Evolutionary conservation across 2,113 vertebrate genomes (phyloP).

Genomic region (Sebastes schlegelii): DNA sequence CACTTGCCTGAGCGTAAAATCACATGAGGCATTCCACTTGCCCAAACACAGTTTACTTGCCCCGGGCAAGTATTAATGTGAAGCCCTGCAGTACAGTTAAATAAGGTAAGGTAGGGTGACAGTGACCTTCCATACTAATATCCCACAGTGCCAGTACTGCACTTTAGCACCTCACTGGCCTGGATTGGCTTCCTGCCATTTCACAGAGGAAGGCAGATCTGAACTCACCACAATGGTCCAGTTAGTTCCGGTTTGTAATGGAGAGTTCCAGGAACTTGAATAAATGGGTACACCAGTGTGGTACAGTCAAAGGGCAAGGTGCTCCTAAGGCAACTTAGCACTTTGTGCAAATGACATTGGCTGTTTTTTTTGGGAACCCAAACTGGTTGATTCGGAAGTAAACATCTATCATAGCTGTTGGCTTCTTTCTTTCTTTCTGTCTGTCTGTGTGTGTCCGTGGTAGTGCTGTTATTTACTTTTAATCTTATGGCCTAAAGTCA

Average conservation of each 20-base stretch:
- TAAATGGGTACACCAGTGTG: constrained; percentile 2
- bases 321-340: background rate
- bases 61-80: too few relatives aligned
- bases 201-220: constrained; percentile 26
- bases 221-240: constrained; percentile 17
- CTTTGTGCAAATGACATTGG: background rate
- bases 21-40: too few relatives aligned
- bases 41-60: too few relatives aligned
- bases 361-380: background rate
- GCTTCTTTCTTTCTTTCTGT: background rate
- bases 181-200: constrained; percentile 24
- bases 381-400: background rate
- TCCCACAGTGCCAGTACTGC: background rate
- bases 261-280: constrained; percentile 37
- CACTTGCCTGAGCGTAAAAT: too few relatives aligned
- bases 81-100: too few relatives aligned
- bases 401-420: background rate
- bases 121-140: constrained; percentile 17
- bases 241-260: constrained; percentile 19
- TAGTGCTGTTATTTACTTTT: background rate
- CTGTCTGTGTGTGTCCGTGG: background rate
- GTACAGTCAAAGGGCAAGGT: constrained; percentile 11
- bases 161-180: background rate
- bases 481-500: background rate
- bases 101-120: background rate